Evolutionary conservation across 2,888 invertebrate species (phyloP).

Genomic region (Selenia dentaria): DNA sequence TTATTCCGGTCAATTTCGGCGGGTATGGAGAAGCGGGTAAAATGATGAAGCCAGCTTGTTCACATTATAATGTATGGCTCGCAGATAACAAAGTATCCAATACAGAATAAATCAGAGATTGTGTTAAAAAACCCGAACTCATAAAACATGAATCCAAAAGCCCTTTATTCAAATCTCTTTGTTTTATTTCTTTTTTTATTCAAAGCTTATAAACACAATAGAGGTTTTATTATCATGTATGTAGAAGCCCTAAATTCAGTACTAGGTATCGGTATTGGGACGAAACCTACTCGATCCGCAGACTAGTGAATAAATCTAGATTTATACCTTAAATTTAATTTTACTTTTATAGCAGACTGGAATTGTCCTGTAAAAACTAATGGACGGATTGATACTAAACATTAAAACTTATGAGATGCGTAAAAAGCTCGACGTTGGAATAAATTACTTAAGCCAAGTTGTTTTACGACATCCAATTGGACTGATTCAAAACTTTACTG

Average conservation of each 20-base stretch:
- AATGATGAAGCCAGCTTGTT: too few relatives aligned
- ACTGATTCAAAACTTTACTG: background rate
- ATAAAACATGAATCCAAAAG: background rate
- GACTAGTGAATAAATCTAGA: conserved; percentile 44
- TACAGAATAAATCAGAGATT: too few relatives aligned
- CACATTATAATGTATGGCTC: too few relatives aligned
- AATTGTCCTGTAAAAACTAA: conserved; percentile 37
- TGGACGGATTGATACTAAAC: conserved; percentile 23
- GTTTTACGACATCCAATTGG: conserved; percentile 2
- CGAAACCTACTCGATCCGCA: conserved; percentile 31
- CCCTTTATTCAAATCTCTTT: background rate
- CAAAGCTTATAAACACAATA: conserved; percentile 6
- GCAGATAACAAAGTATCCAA: too few relatives aligned
- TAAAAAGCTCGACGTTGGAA: background rate
- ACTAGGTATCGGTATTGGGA: conserved; percentile 14
- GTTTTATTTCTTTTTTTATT: conserved; percentile 7
- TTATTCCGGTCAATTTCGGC: too few relatives aligned
- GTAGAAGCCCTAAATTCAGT: conserved; percentile 4
- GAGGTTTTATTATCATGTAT: conserved; percentile 7
- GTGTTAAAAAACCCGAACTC: too few relatives aligned
- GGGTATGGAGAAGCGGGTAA: too few relatives aligned
- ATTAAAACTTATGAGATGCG: conserved; percentile 8
- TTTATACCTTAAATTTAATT: conserved; percentile 38
- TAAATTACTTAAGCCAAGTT: background rate
- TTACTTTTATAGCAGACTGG: conserved; percentile 36